Base-by-base conservation (phyloP, 2,113 vertebrate genomes). In the Petromus typicus region DNA sequence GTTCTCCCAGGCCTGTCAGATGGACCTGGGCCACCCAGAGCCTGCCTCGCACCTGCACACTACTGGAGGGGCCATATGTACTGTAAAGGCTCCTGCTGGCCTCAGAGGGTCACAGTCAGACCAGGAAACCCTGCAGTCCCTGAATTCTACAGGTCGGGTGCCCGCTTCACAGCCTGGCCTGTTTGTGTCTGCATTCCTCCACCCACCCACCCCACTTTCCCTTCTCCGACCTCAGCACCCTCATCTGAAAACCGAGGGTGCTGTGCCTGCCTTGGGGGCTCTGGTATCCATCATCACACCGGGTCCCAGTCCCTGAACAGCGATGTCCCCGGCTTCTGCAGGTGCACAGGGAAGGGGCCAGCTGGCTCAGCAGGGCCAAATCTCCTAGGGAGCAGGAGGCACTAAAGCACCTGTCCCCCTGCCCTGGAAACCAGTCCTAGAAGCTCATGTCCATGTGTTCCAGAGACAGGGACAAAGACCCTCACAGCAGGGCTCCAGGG, bases 391-490 rank as follows among this genome's bases (percentile, higher is more conserved):
- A 71, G 86, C 73, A 48, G 7, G 63, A 86, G 66, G 40, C 30
- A 25, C 73, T 57, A 37, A 63, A 61, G 37, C 32, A 71, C n/a
- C 78, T 22, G 22, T 30, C 40, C 48, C 40, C 40, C 67, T 1
- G 0, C 2, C 59, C 76, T 51, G 7, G 25, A 54, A 57, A 2
- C 76, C 61, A 18, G 12, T 16, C n/a, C 27, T 3, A 61, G 40
- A 34, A 9, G 7, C 79, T 23, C 7, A 0, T 4, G 76, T 40
- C 85, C 25, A 0, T 0, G 6, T 57, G 56, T 14, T 2, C 25
- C 17, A 30, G 76, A 81, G 32, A 25, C 54, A 2, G 0, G 0
- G 57, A 8, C 13, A 3, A 13, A 18, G 34, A 0, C 5, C 32
- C 78, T 32, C 37, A 14, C 0, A 7, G 71, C 59, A 1, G 7